Conservation (phyloP, 2,113 vertebrate species). For the Ctenodactylus gundi region DNA sequence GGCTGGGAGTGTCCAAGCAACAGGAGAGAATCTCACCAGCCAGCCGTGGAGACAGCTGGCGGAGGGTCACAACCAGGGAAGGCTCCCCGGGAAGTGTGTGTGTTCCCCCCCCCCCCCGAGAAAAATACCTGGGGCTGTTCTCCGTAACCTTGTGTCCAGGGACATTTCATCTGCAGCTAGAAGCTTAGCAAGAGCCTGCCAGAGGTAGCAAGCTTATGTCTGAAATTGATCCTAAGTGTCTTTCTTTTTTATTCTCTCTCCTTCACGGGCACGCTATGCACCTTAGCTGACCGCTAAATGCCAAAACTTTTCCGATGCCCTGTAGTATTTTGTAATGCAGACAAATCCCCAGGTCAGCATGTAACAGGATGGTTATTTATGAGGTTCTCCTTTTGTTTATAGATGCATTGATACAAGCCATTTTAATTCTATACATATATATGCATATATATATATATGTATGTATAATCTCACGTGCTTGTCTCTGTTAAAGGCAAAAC, state of each 20-base stretch:
- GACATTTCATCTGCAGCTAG: conserved; percentile 75
- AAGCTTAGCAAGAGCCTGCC: conserved; percentile 76
- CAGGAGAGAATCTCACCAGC: conserved; percentile 79
- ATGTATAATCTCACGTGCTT: conserved; percentile 27
- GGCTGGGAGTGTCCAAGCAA: conserved; percentile 75
- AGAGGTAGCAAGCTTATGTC: conserved; percentile 68
- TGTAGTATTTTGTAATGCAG: conserved; percentile 67
- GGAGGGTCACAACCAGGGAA: too few species aligned
- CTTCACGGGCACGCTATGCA: conserved; percentile 27
- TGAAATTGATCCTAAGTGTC: conserved; percentile 60
- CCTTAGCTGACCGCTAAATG: conserved; percentile 8
- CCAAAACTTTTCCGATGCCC: conserved; percentile 73
- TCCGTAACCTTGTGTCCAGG: conserved; percentile 80
- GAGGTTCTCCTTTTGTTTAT: conserved; percentile 69
- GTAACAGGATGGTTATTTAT: conserved; percentile 60
- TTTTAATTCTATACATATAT: too few species aligned
- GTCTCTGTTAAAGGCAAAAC: conserved; percentile 70
- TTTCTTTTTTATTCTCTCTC: conserved; percentile 62
- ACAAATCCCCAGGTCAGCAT: conserved; percentile 57
- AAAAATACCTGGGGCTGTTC: conserved; percentile 70
- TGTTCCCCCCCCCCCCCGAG: too few species aligned
- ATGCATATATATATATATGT: too few species aligned
- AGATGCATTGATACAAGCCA: conserved; percentile 67
- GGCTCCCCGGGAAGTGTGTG: conserved; percentile 68
- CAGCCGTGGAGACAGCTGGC: conserved; percentile 74